Base-by-base conservation (phyloP, 2,113 vertebrate species). In the Cyanoramphus novaezelandiae region DNA sequence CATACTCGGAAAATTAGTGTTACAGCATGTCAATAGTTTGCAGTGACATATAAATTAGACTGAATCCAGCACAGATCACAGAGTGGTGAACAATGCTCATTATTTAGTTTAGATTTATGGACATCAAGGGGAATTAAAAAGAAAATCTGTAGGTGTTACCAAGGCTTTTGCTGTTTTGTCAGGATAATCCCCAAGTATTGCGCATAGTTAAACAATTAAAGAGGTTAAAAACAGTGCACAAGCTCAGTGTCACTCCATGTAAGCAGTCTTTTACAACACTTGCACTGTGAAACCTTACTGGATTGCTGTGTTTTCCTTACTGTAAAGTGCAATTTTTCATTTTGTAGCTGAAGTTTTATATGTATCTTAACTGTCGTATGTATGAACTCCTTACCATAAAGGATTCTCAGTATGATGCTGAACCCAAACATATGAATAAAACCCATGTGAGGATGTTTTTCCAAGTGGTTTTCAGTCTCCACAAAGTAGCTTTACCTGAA, bases 21-120 rank as follows among this genome's bases (percentile, higher is more conserved):
- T 88, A 41, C 25, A 62, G 17, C 8, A 43, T 87, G 67, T 90
- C 91, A 91, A 33, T 86, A 91, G 80, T 91, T 95, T 47, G 71
- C 5, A 17, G 24, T 90, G 65, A 92, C 65, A 82, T 83, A 59
- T 65, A 94, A 86, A 90, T 67, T 75, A 72, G 77, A 64, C 44
- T 85, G 95, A 80, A 76, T 80, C 62, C 91, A 88, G 82, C 41
- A 86, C 23, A 89, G 70, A 91, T 90, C 80, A 88, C 19, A 79
- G 77, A 60, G 10, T 46, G 33, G 37, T 31, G 71, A 96, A 86
- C 62, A 88, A 13, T 50, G 19, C 53, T 78, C 35, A 37, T 84
- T 82, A 84, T 62, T 93, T 37, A 49, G 17, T 93, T 89, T 90
- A 92, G 52, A 84, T 90, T 76, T 89, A 63, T 55, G 70, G 68